phyloP scores from a whole-genome alignment of 2,888 invertebrate genomes.

The Cephus runcator region DNA sequence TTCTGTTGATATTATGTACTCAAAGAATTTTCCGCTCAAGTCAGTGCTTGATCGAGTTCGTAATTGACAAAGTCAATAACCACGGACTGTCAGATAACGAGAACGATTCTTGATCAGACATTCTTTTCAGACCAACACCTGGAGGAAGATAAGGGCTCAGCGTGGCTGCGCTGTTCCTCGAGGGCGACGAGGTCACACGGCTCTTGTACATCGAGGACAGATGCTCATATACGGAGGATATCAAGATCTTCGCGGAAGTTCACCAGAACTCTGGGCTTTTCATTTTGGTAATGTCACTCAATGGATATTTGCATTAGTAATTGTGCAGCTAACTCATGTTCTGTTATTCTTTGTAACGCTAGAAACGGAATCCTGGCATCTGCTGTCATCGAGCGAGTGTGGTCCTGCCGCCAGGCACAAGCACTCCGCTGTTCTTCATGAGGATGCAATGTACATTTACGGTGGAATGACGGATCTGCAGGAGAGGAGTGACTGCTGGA shows the following conservation, averaged over 20 bases:
- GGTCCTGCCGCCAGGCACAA: conserved; percentile 81
- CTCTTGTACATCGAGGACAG: conserved; percentile 79
- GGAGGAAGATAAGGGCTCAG: conserved; percentile 72
- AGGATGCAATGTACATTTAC: conserved; percentile 84
- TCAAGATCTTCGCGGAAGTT: conserved; percentile 85
- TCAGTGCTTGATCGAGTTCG: too few relatives aligned
- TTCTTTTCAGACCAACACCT: conserved; percentile 67
- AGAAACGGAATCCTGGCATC: conserved; percentile 88
- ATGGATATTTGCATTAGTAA: neutral
- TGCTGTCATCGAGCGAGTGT: conserved; percentile 67
- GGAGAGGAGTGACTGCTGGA: conserved; percentile 82
- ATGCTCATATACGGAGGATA: conserved; percentile 91
- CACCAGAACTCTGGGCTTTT: conserved; percentile 87
- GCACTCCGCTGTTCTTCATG: conserved; percentile 85
- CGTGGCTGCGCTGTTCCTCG: conserved; percentile 73
- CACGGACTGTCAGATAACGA: neutral
- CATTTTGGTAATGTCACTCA: conserved; percentile 76
- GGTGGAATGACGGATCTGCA: conserved; percentile 89
- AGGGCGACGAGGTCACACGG: conserved; percentile 85
- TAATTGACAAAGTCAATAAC: neutral
- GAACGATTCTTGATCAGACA: conserved; percentile 3
- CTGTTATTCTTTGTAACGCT: conserved; percentile 18
- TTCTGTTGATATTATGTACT: too few relatives aligned
- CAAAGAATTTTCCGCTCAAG: too few relatives aligned
- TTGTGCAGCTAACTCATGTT: too few relatives aligned